Base-by-base conservation (phyloP, 2,888 invertebrate genomes). In the Ophion slaviceki region DNA sequence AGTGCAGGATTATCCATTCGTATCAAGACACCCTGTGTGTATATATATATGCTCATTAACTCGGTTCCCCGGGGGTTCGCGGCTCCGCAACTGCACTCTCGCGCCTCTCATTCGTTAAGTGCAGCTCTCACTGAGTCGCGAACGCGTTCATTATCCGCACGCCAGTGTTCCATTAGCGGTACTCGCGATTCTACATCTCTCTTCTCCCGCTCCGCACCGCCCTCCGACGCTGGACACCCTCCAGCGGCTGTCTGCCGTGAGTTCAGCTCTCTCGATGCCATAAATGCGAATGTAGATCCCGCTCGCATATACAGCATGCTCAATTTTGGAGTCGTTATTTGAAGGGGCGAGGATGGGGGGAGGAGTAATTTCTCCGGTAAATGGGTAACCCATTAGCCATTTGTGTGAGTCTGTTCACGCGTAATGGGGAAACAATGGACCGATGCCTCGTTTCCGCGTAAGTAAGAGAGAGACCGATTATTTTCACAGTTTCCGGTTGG, bases 111-210 rank as follows among this genome's bases (percentile, higher is more conserved):
- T 78, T 74, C 81, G 67, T 84, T 80, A 82, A 82, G 67, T 84
- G 75, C 85, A 70, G 57, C 36, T 68, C 59, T 67, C 59, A 28
- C 36, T 8, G 57, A 80, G 66, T 80, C 80, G 70, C 57, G 71
- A 82, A 68, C 76, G 82, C 87, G 84, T 87, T 87, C 85, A 84
- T 89, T 89, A 86, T 86, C 83, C 86, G 83, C 87, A 75, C 87
- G 76, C 78, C 76, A 76, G 36, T 72, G 47, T 82, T 82, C 83
- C 86, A 87, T 89, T 86, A 82, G 86, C 78, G 80, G 74, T 47
- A 77, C 45, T 80, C 75, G 76, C 40, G 74, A 66, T 36, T 66
- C 71, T 40, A 64, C 67, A 36, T 71, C 61, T 36, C 24, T 64
- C 77, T 67, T 14, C 61, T 59, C 36, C 62, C 61, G 17, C 28